These are phyloP conservation scores for Helobdella robusta DNA, from an alignment of 2,888 invertebrate genomes.

Conservation along the genomic window DNA sequence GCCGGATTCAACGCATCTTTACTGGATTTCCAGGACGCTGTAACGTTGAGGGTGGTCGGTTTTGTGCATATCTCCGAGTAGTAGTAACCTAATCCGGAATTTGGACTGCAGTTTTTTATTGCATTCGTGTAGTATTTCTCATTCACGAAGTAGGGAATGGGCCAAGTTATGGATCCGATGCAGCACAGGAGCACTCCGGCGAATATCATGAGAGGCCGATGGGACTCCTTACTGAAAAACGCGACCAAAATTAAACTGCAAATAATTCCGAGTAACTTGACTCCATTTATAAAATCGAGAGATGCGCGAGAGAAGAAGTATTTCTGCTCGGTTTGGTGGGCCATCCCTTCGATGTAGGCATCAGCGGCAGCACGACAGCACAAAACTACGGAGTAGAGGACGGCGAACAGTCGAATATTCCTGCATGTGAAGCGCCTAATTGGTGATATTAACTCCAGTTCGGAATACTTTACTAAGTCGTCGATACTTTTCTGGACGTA, in stretches of 20 bases:
- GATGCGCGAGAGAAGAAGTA: constrained; percentile 16
- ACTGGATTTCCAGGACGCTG: too few relatives aligned
- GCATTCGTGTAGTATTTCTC: constrained; percentile 6
- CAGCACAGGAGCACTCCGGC: constrained; percentile 12
- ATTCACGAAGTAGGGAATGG: constrained; percentile 25
- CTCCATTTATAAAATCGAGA: constrained; percentile 3
- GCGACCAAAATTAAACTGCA: constrained; percentile 15
- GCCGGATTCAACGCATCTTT: not conserved
- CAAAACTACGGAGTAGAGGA: constrained; percentile 22
- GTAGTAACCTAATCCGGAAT: not conserved
- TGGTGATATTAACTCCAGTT: constrained; percentile 10
- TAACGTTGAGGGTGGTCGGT: too few relatives aligned
- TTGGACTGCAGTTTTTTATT: not conserved
- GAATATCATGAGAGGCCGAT: constrained; percentile 23
- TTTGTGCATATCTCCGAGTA: constrained; percentile 23
- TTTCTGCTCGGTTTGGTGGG: constrained; percentile 21
- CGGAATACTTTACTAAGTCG: not conserved
- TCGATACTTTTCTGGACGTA: not conserved
- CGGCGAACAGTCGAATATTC: constrained; percentile 20
- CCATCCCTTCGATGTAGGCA: constrained; percentile 21
- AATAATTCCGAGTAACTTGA: constrained; percentile 11
- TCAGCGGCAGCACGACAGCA: constrained; percentile 20
- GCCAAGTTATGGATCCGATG: constrained; percentile 24
- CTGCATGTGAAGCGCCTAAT: constrained; percentile 14
- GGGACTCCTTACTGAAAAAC: constrained; percentile 13